These are phyloP conservation scores for Chrysogorgia sp. DNA, from an alignment of 92 coral and sea anemone genomes.

Conservation along the genomic window DNA sequence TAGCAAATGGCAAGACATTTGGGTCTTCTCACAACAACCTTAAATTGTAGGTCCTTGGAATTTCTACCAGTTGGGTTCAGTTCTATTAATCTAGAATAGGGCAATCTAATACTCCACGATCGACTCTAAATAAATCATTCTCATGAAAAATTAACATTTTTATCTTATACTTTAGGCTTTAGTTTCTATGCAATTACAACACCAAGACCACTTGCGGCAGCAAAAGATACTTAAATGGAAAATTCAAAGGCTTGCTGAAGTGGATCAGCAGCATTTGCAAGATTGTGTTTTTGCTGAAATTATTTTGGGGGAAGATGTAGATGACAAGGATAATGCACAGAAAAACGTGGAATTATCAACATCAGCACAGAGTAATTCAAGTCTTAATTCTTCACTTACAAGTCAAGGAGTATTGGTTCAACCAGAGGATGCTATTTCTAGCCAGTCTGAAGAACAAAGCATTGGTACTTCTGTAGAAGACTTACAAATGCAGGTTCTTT, in stretches of 20 bases:
- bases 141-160: no score
- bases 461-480: constrained; percentile 45
- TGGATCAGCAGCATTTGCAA: constrained; percentile 9
- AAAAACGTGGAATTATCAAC: not conserved
- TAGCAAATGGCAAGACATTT: no score
- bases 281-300: not conserved
- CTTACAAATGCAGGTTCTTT: constrained; percentile 87
- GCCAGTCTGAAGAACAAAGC: not conserved
- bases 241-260: constrained; percentile 67
- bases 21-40: no score
- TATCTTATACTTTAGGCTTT: constrained; percentile 67
- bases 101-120: no score
- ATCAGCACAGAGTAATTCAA: constrained; percentile 17
- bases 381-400: constrained; percentile 14
- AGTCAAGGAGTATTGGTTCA: not conserved
- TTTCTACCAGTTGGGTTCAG: no score
- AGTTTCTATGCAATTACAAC: constrained; percentile 84
- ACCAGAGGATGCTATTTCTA: not conserved
- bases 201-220: constrained; percentile 75
- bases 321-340: constrained; percentile 4
- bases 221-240: constrained; percentile 73
- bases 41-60: no score
- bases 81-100: no score
- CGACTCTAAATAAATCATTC: no score
- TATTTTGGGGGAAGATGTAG: not conserved